phyloP scores from a whole-genome alignment of 1,140 invertebrate genomes.

The Coptotermes formosanus region DNA sequence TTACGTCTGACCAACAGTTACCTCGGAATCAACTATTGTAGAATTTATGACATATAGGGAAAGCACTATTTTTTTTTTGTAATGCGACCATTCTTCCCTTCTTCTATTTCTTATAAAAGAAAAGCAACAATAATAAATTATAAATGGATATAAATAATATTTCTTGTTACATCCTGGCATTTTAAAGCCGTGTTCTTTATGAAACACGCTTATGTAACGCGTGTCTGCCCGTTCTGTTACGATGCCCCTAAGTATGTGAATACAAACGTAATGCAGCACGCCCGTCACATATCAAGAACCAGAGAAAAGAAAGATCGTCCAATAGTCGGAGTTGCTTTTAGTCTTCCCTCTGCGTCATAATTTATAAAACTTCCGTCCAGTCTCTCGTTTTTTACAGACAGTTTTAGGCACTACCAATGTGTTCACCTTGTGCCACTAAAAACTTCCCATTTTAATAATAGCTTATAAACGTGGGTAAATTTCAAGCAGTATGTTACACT shows the following conservation, averaged over 20 bases:
- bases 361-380: background rate
- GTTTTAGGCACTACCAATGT: background rate
- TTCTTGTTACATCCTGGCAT: background rate
- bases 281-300: background rate
- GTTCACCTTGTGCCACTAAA: background rate
- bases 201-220: background rate
- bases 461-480: background rate
- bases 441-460: background rate
- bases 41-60: background rate
- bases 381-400: background rate
- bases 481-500: background rate
- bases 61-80: background rate
- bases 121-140: background rate
- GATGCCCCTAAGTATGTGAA: background rate
- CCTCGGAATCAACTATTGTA: background rate
- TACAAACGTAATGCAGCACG: background rate
- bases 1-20: background rate
- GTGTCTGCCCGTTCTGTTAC: background rate
- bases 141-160: slow-evolving; percentile 4
- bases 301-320: background rate
- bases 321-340: background rate
- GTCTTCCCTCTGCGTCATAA: background rate
- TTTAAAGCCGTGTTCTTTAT: background rate
- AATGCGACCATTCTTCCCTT: background rate
- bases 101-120: background rate